These are phyloP conservation scores for Silurus meridionalis DNA, from an alignment of 2,113 vertebrate genomes.

Conservation along the genomic window DNA sequence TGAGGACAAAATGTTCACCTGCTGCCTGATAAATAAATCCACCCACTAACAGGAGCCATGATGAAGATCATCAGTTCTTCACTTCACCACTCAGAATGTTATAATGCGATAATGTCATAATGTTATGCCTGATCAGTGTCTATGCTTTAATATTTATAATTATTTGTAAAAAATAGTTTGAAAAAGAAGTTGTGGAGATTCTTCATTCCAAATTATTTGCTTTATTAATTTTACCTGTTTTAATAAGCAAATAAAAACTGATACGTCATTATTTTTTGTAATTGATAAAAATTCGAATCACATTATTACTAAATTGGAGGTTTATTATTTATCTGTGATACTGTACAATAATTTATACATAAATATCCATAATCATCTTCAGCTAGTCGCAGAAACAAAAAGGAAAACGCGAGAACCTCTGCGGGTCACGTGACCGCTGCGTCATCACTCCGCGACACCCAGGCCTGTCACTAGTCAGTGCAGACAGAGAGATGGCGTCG, in stretches of 20 bases:
- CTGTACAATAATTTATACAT: too few relatives aligned
- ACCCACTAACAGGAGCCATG: too few relatives aligned
- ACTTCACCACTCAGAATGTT: too few relatives aligned
- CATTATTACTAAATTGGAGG: not conserved
- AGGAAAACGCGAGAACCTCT: too few relatives aligned
- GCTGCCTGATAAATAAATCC: too few relatives aligned
- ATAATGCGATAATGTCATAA: too few relatives aligned
- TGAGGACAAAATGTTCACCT: too few relatives aligned
- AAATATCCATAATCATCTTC: not conserved
- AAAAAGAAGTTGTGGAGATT: not conserved
- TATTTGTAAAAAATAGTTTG: not conserved
- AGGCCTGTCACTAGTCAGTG: not conserved
- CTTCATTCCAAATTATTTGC: not conserved
- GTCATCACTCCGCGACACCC: conserved; percentile 56
- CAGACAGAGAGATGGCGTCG: conserved; percentile 31
- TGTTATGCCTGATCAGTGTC: too few relatives aligned
- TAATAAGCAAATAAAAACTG: not conserved
- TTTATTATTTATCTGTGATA: too few relatives aligned
- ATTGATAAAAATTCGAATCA: not conserved
- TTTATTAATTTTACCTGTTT: not conserved
- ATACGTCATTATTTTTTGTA: not conserved
- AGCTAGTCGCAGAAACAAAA: too few relatives aligned
- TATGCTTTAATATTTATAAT: not conserved
- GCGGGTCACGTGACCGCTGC: conserved; percentile 12
- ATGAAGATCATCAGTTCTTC: too few relatives aligned